Percentiles rank a stretch among this genome's conserved stretches.
Conservation (phyloP, 1,140 invertebrate genomes). For the Atopsyche davidsoni region DNA sequence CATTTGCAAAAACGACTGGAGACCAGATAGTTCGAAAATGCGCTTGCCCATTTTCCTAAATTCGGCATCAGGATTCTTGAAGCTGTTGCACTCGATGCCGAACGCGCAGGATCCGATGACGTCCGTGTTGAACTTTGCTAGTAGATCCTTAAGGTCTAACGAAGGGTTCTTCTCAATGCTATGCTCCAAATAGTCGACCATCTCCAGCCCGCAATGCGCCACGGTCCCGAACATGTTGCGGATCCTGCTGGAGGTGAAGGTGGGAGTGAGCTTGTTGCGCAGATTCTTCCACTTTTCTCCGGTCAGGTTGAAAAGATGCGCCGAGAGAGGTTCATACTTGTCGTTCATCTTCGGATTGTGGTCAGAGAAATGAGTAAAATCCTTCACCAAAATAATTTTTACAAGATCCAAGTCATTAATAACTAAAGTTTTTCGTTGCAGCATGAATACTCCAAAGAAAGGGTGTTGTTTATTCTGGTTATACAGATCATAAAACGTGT, state of each 20-base stretch:
- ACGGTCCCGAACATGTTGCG: constrained; percentile 42
- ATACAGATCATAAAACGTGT: constrained; percentile 33
- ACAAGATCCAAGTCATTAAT: constrained; percentile 35
- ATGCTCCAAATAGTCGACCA: constrained; percentile 9
- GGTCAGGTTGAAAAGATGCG: constrained; percentile 46
- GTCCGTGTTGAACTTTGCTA: constrained; percentile 31
- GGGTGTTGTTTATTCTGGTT: constrained; percentile 17
- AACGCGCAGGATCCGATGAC: constrained; percentile 38
- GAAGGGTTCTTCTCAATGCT: background rate
- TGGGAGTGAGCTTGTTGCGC: constrained; percentile 45
- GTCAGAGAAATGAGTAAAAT: constrained; percentile 47
- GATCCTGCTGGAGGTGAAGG: constrained; percentile 49
- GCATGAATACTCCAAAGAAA: constrained; percentile 34
- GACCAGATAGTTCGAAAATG: constrained; percentile 18
- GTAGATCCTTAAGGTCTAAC: constrained; percentile 32
- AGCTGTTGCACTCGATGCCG: constrained; percentile 35
- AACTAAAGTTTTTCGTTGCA: constrained; percentile 44
- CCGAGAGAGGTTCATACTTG: constrained; percentile 45
- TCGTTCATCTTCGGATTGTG: constrained; percentile 39
- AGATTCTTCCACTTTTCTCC: constrained; percentile 49
- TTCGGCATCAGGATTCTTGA: constrained; percentile 30
- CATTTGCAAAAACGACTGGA: constrained; percentile 11
- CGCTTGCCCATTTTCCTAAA: constrained; percentile 33
- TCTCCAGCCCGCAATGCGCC: constrained; percentile 1
- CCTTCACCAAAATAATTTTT: constrained; percentile 52